Evolutionary conservation across 1,140 invertebrate species (phyloP).

Genomic region (Pseudoatta argentina): DNA sequence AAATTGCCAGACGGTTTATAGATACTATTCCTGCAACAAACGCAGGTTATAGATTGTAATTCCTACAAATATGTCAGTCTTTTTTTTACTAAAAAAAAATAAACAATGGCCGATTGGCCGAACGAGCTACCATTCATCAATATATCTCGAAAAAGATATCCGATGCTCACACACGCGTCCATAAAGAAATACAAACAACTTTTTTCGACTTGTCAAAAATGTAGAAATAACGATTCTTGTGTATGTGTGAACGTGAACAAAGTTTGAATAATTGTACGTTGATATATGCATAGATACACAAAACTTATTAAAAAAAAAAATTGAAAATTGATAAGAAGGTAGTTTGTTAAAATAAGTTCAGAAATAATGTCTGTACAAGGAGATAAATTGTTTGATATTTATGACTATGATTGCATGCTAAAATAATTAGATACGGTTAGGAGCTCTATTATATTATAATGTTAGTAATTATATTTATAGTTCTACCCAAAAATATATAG

Average conservation of each 20-base stretch:
- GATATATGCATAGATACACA: background rate
- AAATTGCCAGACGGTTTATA: slow-evolving; percentile 61
- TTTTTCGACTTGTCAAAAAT: slow-evolving; percentile 6
- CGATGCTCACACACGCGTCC: background rate
- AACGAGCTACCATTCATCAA: slow-evolving; percentile 56
- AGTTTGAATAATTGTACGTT: background rate
- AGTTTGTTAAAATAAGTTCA: background rate
- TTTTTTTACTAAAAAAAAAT: slow-evolving; percentile 1
- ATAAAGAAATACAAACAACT: slow-evolving; percentile 14
- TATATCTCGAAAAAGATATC: slow-evolving; percentile 31
- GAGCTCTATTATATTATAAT: too few relatives aligned
- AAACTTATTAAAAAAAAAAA: background rate
- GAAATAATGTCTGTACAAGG: background rate
- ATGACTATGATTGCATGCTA: too few relatives aligned
- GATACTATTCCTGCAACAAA: slow-evolving; percentile 13
- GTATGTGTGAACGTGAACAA: background rate
- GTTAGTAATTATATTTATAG: too few relatives aligned
- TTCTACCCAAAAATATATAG: too few relatives aligned
- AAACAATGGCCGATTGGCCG: background rate
- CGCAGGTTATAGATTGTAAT: background rate
- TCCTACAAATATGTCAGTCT: slow-evolving; percentile 1
- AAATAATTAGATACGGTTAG: too few relatives aligned
- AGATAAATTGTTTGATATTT: background rate
- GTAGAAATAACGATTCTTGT: background rate
- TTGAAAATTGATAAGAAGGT: background rate